Evolutionary conservation across 2,888 invertebrate genomes (phyloP), one percentile per base, ranked within the genome.

Genomic region (Aporophyla nigra): DNA sequence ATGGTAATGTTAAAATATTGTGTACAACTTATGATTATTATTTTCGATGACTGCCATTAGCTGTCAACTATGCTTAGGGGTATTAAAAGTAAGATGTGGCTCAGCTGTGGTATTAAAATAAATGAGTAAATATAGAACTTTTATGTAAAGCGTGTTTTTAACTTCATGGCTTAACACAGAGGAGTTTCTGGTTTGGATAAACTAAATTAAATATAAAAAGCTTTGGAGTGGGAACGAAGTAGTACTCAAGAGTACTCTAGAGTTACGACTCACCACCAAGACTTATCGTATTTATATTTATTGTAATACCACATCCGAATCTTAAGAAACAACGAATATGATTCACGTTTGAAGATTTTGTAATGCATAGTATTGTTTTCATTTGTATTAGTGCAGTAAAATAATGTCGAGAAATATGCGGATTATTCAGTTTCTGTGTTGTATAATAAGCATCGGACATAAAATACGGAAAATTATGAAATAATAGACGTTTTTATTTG

Each of bases 271-370:
- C 21, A 63, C 33, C n/a, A 21, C 21, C 66, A 43, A 56, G 24
- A 21, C 5, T 24, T 51, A 2, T 27, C 40, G 9, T 65, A 24
- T 62, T 58, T 43, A 62, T 74, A 71, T 51, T 72, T 79, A 58
- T 83, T 88, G 49, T 88, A 89, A 89, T 89, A 87, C 86, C 90
- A 89, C 86, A 82, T 59, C 70, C 82, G 86, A 84, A 77, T 77
- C 78, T 80, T 86, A 84, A 82, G 76, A 87, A 89, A 91, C 91
- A 91, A 91, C 91, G 91, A 91, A 91, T 89, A 89, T 80, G 78
- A 84, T 86, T 85, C 86, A 84, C 78, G 83, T 82, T 86, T 86
- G 86, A 77, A 80, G 71, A 84, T 87, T 87, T 87, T 85, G 82
- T 85, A 84, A 71, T 78, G 72, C 78, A 83, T 84, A 65, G 80